Conservation (phyloP, 2,113 vertebrate genomes). For the Sorex fumeus region DNA sequence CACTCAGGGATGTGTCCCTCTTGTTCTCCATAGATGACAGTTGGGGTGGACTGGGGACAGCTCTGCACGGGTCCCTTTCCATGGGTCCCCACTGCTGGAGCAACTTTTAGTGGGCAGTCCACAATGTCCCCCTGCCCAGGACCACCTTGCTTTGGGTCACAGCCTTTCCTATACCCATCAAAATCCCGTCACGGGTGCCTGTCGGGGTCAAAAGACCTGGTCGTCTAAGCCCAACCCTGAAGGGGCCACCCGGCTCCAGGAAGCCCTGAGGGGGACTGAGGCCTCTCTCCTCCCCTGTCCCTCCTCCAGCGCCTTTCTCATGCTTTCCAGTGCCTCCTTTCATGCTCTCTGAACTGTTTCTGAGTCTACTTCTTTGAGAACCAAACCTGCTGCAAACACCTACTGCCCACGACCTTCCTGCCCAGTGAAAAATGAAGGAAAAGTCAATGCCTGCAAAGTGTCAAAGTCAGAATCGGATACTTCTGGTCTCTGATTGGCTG, state of each 20-base stretch:
- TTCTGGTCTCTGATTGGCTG: background rate
- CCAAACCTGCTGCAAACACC: background rate
- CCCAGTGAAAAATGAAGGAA: background rate
- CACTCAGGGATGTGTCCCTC: background rate
- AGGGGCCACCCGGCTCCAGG: background rate
- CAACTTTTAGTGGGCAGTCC: background rate
- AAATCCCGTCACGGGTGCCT: background rate
- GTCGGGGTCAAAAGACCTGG: background rate
- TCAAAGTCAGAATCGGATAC: background rate
- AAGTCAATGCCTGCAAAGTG: background rate
- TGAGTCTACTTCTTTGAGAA: background rate
- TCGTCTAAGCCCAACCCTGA: background rate
- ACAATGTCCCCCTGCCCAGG: fast-evolving
- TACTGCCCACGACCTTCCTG: background rate
- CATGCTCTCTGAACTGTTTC: background rate
- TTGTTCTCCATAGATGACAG: background rate
- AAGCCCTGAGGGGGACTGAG: background rate
- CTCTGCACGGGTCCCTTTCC: background rate
- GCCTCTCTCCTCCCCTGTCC: background rate
- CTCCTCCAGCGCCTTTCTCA: too few species aligned
- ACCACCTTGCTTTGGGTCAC: background rate
- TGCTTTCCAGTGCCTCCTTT: background rate
- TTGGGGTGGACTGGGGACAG: background rate
- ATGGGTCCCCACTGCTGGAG: background rate
- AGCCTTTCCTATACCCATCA: background rate